Percentiles rank a stretch among this genome's conserved stretches.
These are phyloP conservation scores for Oncorhynchus mykiss DNA, from an alignment of 2,113 vertebrate species.

Conservation along the genomic window DNA sequence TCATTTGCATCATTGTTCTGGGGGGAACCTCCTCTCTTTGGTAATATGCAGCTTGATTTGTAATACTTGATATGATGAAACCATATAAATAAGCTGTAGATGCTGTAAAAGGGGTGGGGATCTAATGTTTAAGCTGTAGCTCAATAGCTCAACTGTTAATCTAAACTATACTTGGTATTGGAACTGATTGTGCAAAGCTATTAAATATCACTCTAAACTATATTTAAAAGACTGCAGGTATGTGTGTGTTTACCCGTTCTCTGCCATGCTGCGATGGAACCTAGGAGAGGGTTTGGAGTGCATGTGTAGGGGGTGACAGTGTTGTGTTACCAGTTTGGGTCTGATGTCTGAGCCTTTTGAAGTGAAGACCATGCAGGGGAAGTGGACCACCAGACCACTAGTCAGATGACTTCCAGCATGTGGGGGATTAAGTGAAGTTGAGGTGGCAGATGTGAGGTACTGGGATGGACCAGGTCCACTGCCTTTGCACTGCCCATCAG, in stretches of 20 bases:
- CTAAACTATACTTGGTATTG: no score
- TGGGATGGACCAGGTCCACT: neutral
- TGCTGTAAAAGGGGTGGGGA: neutral
- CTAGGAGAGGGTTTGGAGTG: neutral
- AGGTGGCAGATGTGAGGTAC: constrained; percentile 66
- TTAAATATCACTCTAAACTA: constrained; percentile 5
- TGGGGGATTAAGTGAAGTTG: constrained; percentile 65
- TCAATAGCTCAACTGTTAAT: neutral
- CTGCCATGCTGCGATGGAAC: neutral
- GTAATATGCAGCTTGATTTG: neutral
- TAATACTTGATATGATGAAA: no score
- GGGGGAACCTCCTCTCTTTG: neutral
- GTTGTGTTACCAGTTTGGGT: constrained; percentile 66
- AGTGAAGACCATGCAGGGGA: constrained; percentile 63
- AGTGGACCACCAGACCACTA: constrained; percentile 60
- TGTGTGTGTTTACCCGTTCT: constrained; percentile 1
- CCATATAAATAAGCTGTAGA: neutral
- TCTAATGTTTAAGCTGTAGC: neutral
- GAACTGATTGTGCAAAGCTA: neutral
- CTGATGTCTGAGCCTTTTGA: constrained; percentile 74
- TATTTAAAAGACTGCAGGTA: neutral
- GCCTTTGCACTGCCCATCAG: neutral
- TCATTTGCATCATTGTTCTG: neutral
- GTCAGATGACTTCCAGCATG: constrained; percentile 78
- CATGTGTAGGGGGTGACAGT: constrained; percentile 31